These are phyloP conservation scores for Sebastes schlegelii DNA, from an alignment of 2,113 vertebrate genomes.

Conservation along the genomic window DNA sequence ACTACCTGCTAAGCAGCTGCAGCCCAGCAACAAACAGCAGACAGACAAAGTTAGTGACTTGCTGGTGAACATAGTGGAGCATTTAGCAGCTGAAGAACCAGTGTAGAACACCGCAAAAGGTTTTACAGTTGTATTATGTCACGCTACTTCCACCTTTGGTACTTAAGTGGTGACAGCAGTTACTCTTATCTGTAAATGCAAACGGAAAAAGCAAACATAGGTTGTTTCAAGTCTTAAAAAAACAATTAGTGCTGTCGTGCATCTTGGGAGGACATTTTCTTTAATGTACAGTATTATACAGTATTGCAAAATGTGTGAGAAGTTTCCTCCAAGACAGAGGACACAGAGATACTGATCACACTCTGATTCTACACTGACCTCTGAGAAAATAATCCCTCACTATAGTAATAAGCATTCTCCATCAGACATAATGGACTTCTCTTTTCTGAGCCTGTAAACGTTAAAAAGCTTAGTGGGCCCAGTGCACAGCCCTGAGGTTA, in stretches of 20 bases:
- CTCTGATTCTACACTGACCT: constrained; percentile 14
- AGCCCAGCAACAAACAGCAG: too few relatives aligned
- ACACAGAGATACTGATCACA: constrained; percentile 23
- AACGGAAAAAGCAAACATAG: neutral
- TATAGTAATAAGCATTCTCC: constrained; percentile 34
- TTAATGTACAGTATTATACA: neutral
- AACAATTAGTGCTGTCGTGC: neutral
- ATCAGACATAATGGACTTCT: constrained; percentile 47
- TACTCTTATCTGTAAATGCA: neutral
- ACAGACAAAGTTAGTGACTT: too few relatives aligned
- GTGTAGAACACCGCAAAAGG: too few relatives aligned
- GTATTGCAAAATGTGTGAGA: neutral
- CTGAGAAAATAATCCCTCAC: constrained; percentile 20
- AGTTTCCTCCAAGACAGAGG: neutral
- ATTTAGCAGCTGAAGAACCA: too few relatives aligned
- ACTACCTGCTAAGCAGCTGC: too few relatives aligned
- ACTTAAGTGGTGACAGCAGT: too few relatives aligned
- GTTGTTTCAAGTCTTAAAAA: neutral
- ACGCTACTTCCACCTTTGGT: too few relatives aligned
- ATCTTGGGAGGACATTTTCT: neutral
- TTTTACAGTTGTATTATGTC: too few relatives aligned
- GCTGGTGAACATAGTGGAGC: too few relatives aligned
- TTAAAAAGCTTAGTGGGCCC: constrained; percentile 47
- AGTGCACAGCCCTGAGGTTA: constrained; percentile 36
- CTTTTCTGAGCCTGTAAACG: constrained; percentile 59